phyloP scores from a whole-genome alignment of 2,888 invertebrate genomes.

The Meteorus colon region DNA sequence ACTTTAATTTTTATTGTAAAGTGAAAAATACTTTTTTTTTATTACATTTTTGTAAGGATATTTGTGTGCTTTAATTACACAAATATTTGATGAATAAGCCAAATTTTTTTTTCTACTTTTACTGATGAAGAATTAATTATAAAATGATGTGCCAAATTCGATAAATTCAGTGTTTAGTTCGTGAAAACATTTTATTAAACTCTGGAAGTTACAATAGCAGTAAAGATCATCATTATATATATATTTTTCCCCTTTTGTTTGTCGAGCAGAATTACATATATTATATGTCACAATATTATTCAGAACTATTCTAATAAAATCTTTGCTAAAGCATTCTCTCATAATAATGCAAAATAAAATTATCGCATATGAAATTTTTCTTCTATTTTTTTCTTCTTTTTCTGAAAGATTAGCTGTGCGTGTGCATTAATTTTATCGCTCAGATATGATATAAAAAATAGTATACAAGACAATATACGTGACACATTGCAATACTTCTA shows the following conservation, averaged over 20 bases:
- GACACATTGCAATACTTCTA: not conserved
- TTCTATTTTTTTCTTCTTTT: constrained; percentile 4
- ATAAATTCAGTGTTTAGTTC: constrained; percentile 52
- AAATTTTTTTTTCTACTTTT: no score
- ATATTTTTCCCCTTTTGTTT: constrained; percentile 45
- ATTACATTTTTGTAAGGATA: no score
- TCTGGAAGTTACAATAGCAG: constrained; percentile 70
- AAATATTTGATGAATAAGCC: no score
- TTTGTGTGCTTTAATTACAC: no score
- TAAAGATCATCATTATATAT: constrained; percentile 60
- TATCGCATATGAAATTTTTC: not conserved
- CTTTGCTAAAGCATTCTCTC: constrained; percentile 37
- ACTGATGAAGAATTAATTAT: no score
- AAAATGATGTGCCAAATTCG: no score
- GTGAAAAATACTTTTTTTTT: no score
- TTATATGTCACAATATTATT: constrained; percentile 41
- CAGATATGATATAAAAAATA: constrained; percentile 51
- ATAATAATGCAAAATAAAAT: constrained; percentile 35
- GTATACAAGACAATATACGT: constrained; percentile 15
- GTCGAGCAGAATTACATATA: constrained; percentile 51
- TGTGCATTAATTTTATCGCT: constrained; percentile 48
- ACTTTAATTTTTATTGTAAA: no score
- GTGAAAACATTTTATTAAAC: constrained; percentile 71
- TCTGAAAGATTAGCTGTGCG: constrained; percentile 49
- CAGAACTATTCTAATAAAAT: constrained; percentile 41